Evolutionary conservation across 2,888 invertebrate genomes (phyloP).

Genomic region (Dermolepida albohirtum): DNA sequence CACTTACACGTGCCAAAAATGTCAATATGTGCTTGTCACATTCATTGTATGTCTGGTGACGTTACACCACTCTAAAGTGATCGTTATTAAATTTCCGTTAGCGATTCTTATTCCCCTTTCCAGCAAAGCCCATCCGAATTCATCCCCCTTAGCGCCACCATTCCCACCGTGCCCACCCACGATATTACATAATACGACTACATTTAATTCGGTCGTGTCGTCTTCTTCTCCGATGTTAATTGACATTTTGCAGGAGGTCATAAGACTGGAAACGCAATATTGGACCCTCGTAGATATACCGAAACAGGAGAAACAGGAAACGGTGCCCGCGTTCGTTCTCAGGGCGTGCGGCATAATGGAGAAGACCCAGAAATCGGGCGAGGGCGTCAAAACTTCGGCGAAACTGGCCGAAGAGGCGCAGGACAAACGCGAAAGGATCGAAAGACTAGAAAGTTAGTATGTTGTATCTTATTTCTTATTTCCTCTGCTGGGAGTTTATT

Average conservation of each 20-base stretch:
- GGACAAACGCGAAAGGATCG: slow-evolving; percentile 85
- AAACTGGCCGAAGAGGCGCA: slow-evolving; percentile 89
- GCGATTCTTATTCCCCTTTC: no score
- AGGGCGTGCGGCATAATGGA: slow-evolving; percentile 93
- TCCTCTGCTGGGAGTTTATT: neutral
- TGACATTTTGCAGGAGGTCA: slow-evolving; percentile 77
- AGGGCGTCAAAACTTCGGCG: slow-evolving; percentile 87
- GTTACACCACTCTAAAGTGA: no score
- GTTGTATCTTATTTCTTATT: neutral
- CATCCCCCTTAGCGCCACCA: no score
- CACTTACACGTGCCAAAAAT: no score
- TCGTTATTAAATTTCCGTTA: no score
- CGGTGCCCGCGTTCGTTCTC: slow-evolving; percentile 90
- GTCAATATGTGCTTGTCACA: no score
- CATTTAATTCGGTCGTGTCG: no score
- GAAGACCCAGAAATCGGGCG: slow-evolving; percentile 90
- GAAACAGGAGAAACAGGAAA: slow-evolving; percentile 93
- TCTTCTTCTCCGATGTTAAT: slow-evolving; percentile 31
- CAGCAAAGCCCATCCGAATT: no score
- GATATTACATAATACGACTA: no score
- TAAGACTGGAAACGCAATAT: slow-evolving; percentile 90
- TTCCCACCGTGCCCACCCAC: no score
- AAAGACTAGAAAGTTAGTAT: slow-evolving; percentile 82
- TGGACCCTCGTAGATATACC: slow-evolving; percentile 95
- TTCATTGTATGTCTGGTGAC: no score